Base-by-base conservation (phyloP, 2,113 vertebrate species). In the Mustelus asterias region DNA sequence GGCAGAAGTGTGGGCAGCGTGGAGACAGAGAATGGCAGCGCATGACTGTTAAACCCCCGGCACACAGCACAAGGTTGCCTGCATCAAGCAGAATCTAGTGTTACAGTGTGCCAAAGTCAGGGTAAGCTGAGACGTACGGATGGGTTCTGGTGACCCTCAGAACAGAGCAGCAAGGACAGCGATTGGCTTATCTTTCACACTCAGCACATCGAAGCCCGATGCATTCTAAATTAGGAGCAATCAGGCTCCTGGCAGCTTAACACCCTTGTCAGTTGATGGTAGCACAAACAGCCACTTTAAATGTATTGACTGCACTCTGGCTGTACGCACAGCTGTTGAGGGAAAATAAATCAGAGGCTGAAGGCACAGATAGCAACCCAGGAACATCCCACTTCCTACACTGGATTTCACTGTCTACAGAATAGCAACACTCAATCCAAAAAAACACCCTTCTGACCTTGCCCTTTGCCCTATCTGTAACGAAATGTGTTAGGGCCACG, bases 111-210 rank as follows among this genome's bases (percentile, higher is more conserved):
- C 8, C 89, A 22, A 65, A n/a, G 60, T 7, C 33, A 10, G 89
- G 60, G 60, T 18, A 93, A 93, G 60, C 7, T 29, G 89, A 93
- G 89, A 93, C 65, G n/a, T 10, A 93, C 8, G 63, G 60, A 93
- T 65, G 33, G 63, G 89, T 93, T 93, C 89, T 65, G 18, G 60
- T 93, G 89, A 93, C 60, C 60, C 89, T 93, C 89, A 93, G 33
- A 37, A 60, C 89, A 93, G 60, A 93, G 58, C 89, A 93, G 89
- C 89, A 93, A 93, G 89, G 89, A 93, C 89, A 93, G 89, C 60
- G n/a, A 93, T 93, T 65, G 63, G 89, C 89, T 93, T 93, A 67
- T 93, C 60, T 93, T 93, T 93, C 89, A 93, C 60, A 63, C 89
- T 67, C n/a, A 65, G 89, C 89, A 65, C 58, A 93, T 60, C 16